These are phyloP conservation scores for Tiliqua scincoides DNA, from an alignment of 2,113 vertebrate species.

Conservation along the genomic window DNA sequence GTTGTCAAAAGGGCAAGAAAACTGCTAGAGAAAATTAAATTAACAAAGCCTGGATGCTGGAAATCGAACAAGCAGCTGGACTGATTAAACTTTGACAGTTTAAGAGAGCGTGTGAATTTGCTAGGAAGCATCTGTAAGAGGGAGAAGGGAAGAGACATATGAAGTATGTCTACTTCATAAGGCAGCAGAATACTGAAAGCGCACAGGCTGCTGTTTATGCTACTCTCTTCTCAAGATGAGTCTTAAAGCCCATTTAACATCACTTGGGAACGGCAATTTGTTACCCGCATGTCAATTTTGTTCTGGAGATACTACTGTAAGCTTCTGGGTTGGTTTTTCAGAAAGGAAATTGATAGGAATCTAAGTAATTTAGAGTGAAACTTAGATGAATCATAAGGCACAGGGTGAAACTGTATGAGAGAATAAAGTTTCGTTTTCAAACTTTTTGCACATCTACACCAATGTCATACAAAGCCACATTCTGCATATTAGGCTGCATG, in stretches of 20 bases:
- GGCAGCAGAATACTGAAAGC: neutral
- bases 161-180: no score
- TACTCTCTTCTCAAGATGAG: neutral
- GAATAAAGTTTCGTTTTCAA: neutral
- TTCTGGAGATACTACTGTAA: neutral
- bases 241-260: neutral
- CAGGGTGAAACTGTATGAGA: neutral
- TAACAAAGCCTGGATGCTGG: neutral
- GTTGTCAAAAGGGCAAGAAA: neutral
- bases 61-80: neutral
- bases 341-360: neutral
- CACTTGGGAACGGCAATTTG: neutral
- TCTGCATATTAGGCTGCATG: neutral
- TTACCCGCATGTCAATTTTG: neutral
- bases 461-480: neutral
- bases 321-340: neutral
- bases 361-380: neutral
- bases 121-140: neutral
- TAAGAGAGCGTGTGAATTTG: neutral
- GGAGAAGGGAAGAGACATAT: no score
- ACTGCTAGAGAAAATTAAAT: neutral
- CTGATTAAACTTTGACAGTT: neutral
- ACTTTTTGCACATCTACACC: neutral
- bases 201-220: neutral
- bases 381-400: neutral